Conservation (phyloP, 1,140 invertebrate genomes). For the Diploscapter pachys region DNA sequence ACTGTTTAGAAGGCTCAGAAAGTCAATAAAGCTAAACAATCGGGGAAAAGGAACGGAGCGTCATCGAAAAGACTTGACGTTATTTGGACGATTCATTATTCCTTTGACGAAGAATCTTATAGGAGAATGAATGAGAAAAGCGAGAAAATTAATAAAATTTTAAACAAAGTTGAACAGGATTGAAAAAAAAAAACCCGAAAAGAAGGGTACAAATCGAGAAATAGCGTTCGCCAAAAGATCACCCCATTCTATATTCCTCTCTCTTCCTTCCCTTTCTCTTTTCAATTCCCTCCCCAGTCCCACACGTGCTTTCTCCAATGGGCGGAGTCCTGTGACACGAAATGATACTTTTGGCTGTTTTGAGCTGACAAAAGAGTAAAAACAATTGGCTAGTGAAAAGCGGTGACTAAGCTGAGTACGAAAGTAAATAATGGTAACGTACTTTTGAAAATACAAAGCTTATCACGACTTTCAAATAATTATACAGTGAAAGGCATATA, state of each 20-base stretch:
- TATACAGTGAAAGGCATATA: too few relatives aligned
- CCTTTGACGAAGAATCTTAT: not conserved
- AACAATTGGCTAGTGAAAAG: too few relatives aligned
- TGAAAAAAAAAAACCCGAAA: not conserved
- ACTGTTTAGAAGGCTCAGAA: not conserved
- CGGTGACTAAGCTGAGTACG: too few relatives aligned
- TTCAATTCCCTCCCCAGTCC: too few relatives aligned
- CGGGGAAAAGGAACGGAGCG: constrained; percentile 2
- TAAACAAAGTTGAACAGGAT: not conserved
- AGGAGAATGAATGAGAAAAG: too few relatives aligned
- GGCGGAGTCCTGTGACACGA: too few relatives aligned
- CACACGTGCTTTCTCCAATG: too few relatives aligned
- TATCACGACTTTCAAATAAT: too few relatives aligned
- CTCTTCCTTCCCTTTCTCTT: not conserved
- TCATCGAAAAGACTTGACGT: not conserved
- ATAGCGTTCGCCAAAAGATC: not conserved
- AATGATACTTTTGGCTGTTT: too few relatives aligned
- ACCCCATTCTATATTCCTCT: constrained; percentile 1
- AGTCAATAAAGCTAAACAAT: constrained; percentile 19
- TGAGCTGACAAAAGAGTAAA: too few relatives aligned
- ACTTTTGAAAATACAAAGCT: too few relatives aligned
- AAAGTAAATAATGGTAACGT: too few relatives aligned
- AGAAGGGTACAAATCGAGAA: not conserved
- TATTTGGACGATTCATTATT: not conserved
- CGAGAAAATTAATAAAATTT: not conserved